A percentile compares a stretch with the other conserved stretches of the same genome.
phyloP scores from a whole-genome alignment of 2,113 vertebrate genomes.

The Scolopax mira region DNA sequence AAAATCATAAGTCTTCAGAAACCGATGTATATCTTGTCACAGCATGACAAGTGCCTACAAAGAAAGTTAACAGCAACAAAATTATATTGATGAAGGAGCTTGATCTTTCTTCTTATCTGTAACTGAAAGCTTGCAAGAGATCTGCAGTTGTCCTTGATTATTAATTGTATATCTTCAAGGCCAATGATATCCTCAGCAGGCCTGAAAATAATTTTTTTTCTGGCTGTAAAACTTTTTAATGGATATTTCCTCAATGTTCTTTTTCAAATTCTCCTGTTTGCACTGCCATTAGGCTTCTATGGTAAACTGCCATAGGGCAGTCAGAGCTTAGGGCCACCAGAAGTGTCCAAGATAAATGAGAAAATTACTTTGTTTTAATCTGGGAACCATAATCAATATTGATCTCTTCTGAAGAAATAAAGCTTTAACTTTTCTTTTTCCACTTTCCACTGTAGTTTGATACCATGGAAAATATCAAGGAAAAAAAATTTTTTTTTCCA shows the following conservation, averaged over 20 bases:
- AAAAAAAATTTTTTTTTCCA: background rate
- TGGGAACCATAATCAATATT: background rate
- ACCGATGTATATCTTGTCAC: background rate
- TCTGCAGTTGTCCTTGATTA: background rate
- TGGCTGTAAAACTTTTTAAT: background rate
- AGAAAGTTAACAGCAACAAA: background rate
- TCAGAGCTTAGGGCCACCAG: background rate
- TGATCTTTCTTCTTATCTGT: background rate
- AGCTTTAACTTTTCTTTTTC: background rate
- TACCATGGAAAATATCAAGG: background rate
- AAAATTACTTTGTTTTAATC: background rate
- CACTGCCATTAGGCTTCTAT: fast-evolving
- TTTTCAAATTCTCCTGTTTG: background rate
- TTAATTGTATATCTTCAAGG: background rate
- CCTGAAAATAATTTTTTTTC: background rate
- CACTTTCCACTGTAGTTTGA: background rate
- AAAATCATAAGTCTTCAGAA: background rate
- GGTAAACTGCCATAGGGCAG: background rate
- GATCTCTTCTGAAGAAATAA: background rate
- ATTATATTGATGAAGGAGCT: background rate
- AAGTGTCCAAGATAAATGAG: background rate
- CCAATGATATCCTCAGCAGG: background rate
- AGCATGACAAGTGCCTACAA: background rate
- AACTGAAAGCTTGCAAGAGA: background rate
- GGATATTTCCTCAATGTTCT: background rate